phyloP scores from a whole-genome alignment of 2,797 vertebrate species.

The Aulostomus chinensis region DNA sequence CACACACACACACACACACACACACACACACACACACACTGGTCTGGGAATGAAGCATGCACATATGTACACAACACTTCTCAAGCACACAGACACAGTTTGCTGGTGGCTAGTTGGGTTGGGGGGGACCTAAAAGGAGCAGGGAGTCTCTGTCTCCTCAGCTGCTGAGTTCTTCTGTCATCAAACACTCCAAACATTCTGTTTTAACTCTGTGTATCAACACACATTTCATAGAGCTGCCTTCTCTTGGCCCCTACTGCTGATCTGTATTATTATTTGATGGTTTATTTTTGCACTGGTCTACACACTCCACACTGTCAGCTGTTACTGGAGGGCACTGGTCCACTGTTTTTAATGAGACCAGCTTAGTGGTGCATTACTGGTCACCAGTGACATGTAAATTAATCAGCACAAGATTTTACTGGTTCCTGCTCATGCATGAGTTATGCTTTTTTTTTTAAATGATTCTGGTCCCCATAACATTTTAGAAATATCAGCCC shows the following conservation, averaged over 20 bases:
- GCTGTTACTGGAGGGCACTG: conserved; percentile 64
- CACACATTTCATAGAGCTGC: conserved; percentile 35
- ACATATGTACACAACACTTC: conserved; percentile 45
- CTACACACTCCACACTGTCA: conserved; percentile 33
- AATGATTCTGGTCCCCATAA: too few species aligned
- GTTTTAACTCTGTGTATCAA: conserved; percentile 36
- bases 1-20: conserved; percentile 11
- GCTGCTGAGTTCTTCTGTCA: conserved; percentile 32
- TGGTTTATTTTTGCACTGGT: conserved; percentile 51
- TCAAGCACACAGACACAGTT: conserved; percentile 51
- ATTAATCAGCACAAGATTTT: conserved; percentile 52
- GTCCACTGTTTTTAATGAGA: conserved; percentile 69
- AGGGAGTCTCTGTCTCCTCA: conserved; percentile 43
- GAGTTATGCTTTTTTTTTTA: too few species aligned
- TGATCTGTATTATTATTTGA: conserved; percentile 55
- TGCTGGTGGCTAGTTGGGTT: conserved; percentile 57
- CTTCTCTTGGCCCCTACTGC: conserved; percentile 28
- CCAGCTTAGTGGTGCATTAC: conserved; percentile 63
- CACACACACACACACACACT: conserved; percentile 28
- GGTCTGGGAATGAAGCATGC: conserved; percentile 45
- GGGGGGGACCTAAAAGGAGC: conserved; percentile 55
- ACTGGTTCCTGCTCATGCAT: conserved; percentile 53
- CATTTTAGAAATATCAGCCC: too few species aligned
- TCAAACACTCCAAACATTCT: conserved; percentile 24
- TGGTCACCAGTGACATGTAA: conserved; percentile 61